phyloP scores from a whole-genome alignment of 2,888 invertebrate species.

The Amaurobius ferox region DNA sequence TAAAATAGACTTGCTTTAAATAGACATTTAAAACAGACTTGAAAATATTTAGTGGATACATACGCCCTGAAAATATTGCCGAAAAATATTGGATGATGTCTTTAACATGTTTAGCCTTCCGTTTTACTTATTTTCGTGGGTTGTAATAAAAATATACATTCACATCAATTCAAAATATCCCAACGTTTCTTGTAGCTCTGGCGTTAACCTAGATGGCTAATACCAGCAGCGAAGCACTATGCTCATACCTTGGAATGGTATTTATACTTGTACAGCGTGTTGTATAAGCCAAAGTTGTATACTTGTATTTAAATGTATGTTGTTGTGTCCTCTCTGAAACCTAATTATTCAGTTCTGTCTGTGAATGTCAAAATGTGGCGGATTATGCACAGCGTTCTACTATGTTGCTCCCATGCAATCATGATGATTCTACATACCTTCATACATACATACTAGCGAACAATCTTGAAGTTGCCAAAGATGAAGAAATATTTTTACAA shows the following conservation, averaged over 20 bases:
- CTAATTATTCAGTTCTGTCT: no score
- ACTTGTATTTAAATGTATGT: constrained; percentile 59
- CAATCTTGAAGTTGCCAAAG: no score
- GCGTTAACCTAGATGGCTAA: constrained; percentile 24
- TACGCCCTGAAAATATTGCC: no score
- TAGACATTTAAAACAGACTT: no score
- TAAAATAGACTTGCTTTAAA: no score
- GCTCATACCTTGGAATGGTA: constrained; percentile 35
- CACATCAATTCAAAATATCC: constrained; percentile 38
- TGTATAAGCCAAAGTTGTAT: constrained; percentile 72
- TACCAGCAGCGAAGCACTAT: constrained; percentile 21
- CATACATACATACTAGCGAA: no score
- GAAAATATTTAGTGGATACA: no score
- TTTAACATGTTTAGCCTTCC: not conserved
- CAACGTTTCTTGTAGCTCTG: constrained; percentile 38
- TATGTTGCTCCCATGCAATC: not conserved
- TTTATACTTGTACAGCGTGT: constrained; percentile 71
- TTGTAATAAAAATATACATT: not conserved
- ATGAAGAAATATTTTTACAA: no score
- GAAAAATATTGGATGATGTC: not conserved
- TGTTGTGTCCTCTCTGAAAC: not conserved
- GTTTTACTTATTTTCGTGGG: constrained; percentile 13
- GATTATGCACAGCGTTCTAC: not conserved
- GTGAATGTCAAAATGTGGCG: no score
- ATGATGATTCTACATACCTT: no score